Evolutionary conservation across 2,113 vertebrate species (phyloP).

Genomic region (Trematocara marginatum): DNA sequence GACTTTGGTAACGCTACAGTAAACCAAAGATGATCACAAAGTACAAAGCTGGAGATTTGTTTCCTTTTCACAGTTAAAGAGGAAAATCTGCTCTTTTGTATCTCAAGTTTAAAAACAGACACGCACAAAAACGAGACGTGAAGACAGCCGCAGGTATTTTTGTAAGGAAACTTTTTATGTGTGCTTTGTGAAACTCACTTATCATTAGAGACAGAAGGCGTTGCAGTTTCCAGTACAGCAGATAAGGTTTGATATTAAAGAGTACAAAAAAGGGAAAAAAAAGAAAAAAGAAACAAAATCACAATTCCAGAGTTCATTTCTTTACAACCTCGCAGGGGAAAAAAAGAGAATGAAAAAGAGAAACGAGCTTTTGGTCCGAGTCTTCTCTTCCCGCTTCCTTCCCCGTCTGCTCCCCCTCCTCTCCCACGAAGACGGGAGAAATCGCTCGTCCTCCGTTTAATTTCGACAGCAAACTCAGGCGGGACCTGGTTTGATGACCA

Average conservation of each 20-base stretch:
- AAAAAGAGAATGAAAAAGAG: background rate
- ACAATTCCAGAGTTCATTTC: conserved; percentile 64
- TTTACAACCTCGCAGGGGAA: conserved; percentile 46
- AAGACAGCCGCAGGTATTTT: conserved; percentile 39
- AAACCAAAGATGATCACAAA: accelerated
- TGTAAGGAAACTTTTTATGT: conserved; percentile 79
- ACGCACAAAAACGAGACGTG: background rate
- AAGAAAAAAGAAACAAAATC: conserved; percentile 54
- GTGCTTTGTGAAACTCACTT: conserved; percentile 76
- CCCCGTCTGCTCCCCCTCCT: background rate
- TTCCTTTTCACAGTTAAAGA: background rate
- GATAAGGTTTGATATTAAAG: conserved; percentile 78
- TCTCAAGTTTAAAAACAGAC: background rate
- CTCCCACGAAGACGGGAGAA: conserved; percentile 18
- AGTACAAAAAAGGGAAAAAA: conserved; percentile 66
- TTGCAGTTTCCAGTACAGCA: conserved; percentile 79
- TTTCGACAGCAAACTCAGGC: conserved; percentile 5
- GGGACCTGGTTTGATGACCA: background rate
- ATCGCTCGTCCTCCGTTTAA: background rate
- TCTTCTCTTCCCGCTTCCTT: conserved; percentile 40
- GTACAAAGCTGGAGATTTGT: background rate
- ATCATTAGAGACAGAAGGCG: conserved; percentile 74
- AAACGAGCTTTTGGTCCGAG: conserved; percentile 67
- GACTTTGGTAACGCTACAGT: background rate
- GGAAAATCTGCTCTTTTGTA: background rate